phyloP scores from a whole-genome alignment of 2,888 invertebrate species.

The Hirtodrosophila cameraria region DNA sequence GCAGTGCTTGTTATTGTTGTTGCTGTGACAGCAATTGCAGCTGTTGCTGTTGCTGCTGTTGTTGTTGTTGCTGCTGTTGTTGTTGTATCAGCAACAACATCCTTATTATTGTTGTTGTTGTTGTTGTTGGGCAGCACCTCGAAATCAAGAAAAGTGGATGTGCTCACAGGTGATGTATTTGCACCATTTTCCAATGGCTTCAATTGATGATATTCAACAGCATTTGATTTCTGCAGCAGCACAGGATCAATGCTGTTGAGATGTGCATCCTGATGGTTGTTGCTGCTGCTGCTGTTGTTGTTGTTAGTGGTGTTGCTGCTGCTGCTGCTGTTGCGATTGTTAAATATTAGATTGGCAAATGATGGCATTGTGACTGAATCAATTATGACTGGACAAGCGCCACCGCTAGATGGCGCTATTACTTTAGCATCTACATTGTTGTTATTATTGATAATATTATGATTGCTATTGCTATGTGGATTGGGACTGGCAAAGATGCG shows the following conservation, averaged over 20 bases:
- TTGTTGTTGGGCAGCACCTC: slow-evolving; percentile 46
- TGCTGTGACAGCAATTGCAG: too few relatives aligned
- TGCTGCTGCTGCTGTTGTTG: slow-evolving; percentile 14
- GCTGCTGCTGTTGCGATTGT: slow-evolving; percentile 8
- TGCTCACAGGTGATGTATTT: slow-evolving; percentile 28
- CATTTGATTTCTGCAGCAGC: slow-evolving; percentile 31
- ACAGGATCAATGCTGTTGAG: slow-evolving; percentile 29
- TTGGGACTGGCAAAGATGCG: slow-evolving; percentile 72
- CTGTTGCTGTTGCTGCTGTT: slow-evolving; percentile 22
- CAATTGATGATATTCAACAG: slow-evolving; percentile 67
- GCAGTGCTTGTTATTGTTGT: slow-evolving; percentile 39
- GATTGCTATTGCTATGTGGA: slow-evolving; percentile 52
- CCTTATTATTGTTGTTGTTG: slow-evolving; percentile 21
- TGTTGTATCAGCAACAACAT: slow-evolving; percentile 35
- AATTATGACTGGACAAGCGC: slow-evolving; percentile 46
- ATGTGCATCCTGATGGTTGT: slow-evolving; percentile 20
- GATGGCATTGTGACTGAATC: slow-evolving; percentile 68
- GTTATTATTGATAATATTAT: slow-evolving; percentile 17
- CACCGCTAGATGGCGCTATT: slow-evolving; percentile 19
- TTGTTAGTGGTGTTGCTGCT: slow-evolving; percentile 12
- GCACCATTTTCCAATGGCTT: slow-evolving; percentile 49
- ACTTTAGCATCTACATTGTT: slow-evolving; percentile 50
- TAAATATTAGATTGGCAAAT: slow-evolving; percentile 68
- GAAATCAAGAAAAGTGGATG: slow-evolving; percentile 63
- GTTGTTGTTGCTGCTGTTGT: slow-evolving; percentile 36